Conservation (phyloP, 2,888 invertebrate species). For the Ceriagrion tenellum region DNA sequence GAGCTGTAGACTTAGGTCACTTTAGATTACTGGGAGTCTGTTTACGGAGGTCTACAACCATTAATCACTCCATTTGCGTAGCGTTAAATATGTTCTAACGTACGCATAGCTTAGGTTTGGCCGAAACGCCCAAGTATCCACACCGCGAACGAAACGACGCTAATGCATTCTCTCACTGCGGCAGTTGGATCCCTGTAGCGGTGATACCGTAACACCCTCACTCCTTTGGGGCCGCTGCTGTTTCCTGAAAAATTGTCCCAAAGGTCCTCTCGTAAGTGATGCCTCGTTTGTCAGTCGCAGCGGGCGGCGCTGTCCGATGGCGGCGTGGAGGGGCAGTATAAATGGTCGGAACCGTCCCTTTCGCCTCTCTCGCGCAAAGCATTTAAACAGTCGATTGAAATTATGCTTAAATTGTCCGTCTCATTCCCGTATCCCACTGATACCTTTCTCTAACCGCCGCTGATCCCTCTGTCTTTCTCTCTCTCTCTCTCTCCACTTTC, state of each 20-base stretch:
- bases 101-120: too few relatives aligned
- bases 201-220: not conserved
- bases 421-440: not conserved
- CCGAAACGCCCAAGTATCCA: not conserved
- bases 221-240: not conserved
- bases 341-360: not conserved
- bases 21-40: too few relatives aligned
- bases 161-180: not conserved
- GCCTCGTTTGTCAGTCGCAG: slow-evolving; percentile 8
- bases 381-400: slow-evolving; percentile 28
- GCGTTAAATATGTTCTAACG: too few relatives aligned
- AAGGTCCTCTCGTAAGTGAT: not conserved
- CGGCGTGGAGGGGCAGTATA: not conserved
- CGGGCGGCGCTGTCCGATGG: not conserved
- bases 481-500: not conserved
- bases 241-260: not conserved
- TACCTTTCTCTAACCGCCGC: not conserved
- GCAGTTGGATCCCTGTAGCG: not conserved
- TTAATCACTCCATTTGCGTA: too few relatives aligned
- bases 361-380: not conserved
- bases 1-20: too few relatives aligned
- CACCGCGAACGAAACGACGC: not conserved
- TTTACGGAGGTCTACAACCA: too few relatives aligned
- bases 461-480: not conserved
- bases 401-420: not conserved